These are phyloP conservation scores for Habrosyne pyritoides DNA, from an alignment of 2,888 invertebrate species.

Conservation along the genomic window DNA sequence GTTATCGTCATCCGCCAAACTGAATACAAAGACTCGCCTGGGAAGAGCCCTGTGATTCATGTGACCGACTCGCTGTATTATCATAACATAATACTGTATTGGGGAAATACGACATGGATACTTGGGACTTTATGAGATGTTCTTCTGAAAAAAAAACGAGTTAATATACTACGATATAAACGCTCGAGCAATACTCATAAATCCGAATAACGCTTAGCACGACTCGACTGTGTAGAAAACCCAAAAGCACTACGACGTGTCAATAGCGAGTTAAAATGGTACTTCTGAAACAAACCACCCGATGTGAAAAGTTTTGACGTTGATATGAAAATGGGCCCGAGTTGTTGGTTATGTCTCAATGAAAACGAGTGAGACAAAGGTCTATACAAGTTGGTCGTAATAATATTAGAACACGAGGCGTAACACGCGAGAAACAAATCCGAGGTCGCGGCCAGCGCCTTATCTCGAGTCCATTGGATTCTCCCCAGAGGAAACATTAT, in stretches of 20 bases:
- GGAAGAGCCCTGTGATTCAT: slow-evolving; percentile 76
- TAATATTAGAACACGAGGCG: slow-evolving; percentile 14
- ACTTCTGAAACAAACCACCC: neutral
- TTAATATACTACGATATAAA: neutral
- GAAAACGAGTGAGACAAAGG: slow-evolving; percentile 31
- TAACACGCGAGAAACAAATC: slow-evolving; percentile 28
- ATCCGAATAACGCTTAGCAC: neutral
- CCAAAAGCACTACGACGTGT: neutral
- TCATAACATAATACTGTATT: slow-evolving; percentile 66
- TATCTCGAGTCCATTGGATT: slow-evolving; percentile 55
- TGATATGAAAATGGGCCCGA: neutral
- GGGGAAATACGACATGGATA: slow-evolving; percentile 53
- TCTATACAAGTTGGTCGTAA: slow-evolving; percentile 35
- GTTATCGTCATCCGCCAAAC: slow-evolving; percentile 82
- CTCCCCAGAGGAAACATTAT: slow-evolving; percentile 65
- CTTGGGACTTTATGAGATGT: slow-evolving; percentile 40
- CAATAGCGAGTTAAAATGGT: neutral
- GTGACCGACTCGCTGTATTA: slow-evolving; percentile 67
- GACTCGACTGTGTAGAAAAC: too few relatives aligned
- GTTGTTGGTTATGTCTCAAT: slow-evolving; percentile 18
- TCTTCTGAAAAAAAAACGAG: slow-evolving; percentile 33
- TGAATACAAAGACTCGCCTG: slow-evolving; percentile 75
- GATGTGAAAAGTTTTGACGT: neutral
- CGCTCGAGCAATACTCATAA: neutral
- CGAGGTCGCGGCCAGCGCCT: slow-evolving; percentile 56